phyloP scores from a whole-genome alignment of 35 echinoderm and acorn worm species.

The Strongylocentrotus purpuratus region DNA sequence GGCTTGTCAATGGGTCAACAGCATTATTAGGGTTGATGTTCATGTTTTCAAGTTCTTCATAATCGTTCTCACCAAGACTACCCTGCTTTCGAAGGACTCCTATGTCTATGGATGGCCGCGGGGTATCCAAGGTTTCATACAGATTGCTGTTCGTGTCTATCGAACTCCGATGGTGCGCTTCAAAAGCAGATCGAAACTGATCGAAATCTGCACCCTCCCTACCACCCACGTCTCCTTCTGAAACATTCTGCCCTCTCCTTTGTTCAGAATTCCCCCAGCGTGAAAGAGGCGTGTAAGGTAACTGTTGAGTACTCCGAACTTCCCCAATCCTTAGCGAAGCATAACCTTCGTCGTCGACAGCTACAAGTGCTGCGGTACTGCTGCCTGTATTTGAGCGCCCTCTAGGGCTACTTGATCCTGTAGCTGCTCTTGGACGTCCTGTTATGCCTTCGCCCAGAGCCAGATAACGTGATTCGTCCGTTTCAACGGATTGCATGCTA shows the following conservation, averaged over 20 bases:
- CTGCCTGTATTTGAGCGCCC: neutral
- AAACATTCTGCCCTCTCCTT: neutral
- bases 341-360: neutral
- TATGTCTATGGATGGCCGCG: neutral
- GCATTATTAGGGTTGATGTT: neutral
- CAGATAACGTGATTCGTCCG: neutral
- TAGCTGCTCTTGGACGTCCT: neutral
- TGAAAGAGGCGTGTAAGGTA: neutral
- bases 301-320: neutral
- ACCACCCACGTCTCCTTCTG: neutral
- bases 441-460: neutral
- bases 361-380: neutral
- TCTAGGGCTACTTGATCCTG: neutral
- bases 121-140: slow-evolving; percentile 1
- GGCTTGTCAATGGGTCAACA: neutral
- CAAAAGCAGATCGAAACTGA: neutral
- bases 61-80: neutral
- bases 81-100: neutral
- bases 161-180: neutral
- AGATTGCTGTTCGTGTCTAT: neutral
- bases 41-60: neutral
- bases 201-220: neutral
- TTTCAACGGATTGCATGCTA: neutral
- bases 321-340: neutral
- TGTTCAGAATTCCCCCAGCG: neutral